Evolutionary conservation across 2,888 invertebrate species (phyloP).

Genomic region (Ligdia adustata): DNA sequence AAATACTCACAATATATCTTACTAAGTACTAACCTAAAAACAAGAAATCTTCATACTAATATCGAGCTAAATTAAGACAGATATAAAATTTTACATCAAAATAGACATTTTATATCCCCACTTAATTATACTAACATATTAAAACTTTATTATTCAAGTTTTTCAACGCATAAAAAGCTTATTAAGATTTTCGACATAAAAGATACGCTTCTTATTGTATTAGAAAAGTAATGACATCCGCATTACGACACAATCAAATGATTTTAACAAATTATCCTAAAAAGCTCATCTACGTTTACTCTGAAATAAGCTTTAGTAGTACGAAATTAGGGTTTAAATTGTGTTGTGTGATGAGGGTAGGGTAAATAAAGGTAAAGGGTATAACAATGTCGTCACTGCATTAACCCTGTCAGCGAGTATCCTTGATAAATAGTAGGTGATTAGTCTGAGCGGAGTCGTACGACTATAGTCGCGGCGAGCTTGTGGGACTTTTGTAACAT

Average conservation of each 20-base stretch:
- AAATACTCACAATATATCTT: no score
- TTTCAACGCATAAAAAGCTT: neutral
- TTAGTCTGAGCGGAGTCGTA: conserved; percentile 57
- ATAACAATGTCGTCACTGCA: conserved; percentile 59
- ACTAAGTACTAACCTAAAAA: no score
- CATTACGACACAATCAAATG: conserved; percentile 56
- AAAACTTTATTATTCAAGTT: neutral
- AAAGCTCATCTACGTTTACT: neutral
- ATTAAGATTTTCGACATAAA: conserved; percentile 27
- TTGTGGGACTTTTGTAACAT: conserved; percentile 42
- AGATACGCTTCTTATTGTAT: conserved; percentile 17
- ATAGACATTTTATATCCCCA: no score
- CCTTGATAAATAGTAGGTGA: conserved; percentile 72
- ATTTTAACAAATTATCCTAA: conserved; percentile 29
- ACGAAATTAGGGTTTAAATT: conserved; percentile 29
- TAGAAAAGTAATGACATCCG: conserved; percentile 50
- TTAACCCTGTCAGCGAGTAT: conserved; percentile 71
- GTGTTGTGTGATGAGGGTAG: conserved; percentile 25
- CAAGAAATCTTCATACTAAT: no score
- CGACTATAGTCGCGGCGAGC: conserved; percentile 41
- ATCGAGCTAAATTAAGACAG: no score
- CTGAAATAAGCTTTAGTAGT: conserved; percentile 3
- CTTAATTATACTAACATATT: no score
- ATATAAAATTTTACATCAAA: no score
- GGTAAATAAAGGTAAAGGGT: conserved; percentile 61